Evolutionary conservation across 2,797 vertebrate species (phyloP).

Genomic region (Arrhamphus sclerolepis): DNA sequence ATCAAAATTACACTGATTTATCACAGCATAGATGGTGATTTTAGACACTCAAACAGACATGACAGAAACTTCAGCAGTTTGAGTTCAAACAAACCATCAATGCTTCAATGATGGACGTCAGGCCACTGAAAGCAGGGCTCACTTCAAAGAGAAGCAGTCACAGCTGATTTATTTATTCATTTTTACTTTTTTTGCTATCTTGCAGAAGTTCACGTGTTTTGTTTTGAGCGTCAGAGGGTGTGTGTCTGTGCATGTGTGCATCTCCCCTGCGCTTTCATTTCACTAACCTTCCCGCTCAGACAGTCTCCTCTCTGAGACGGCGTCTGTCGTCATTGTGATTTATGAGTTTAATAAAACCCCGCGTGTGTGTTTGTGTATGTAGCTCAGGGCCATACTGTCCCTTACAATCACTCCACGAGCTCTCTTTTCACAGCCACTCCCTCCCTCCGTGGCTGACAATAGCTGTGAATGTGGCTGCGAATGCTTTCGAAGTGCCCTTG

Average conservation of each 20-base stretch:
- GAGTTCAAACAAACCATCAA: constrained; percentile 4
- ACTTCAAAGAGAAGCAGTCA: constrained; percentile 6
- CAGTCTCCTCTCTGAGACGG: constrained; percentile 73
- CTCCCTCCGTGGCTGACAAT: constrained; percentile 71
- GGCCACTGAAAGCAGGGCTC: background rate
- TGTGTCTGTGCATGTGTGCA: constrained; percentile 37
- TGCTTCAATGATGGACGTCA: background rate
- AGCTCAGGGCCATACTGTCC: constrained; percentile 77
- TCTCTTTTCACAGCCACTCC: constrained; percentile 68
- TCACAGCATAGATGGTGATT: too few relatives aligned
- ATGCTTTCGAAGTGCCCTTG: constrained; percentile 73
- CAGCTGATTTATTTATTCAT: constrained; percentile 8
- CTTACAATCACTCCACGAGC: constrained; percentile 75
- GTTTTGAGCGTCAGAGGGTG: constrained; percentile 36
- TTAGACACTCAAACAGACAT: background rate
- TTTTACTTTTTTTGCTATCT: constrained; percentile 21
- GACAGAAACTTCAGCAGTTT: background rate
- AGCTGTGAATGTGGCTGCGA: constrained; percentile 73
- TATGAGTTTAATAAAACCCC: constrained; percentile 80
- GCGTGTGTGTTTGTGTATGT: constrained; percentile 57
- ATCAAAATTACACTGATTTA: too few relatives aligned
- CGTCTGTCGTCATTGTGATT: constrained; percentile 77
- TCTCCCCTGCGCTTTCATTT: constrained; percentile 51
- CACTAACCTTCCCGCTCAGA: constrained; percentile 76
- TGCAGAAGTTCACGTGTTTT: constrained; percentile 31